phyloP scores from a whole-genome alignment of 2,888 invertebrate genomes.

The Troilus luridus region DNA sequence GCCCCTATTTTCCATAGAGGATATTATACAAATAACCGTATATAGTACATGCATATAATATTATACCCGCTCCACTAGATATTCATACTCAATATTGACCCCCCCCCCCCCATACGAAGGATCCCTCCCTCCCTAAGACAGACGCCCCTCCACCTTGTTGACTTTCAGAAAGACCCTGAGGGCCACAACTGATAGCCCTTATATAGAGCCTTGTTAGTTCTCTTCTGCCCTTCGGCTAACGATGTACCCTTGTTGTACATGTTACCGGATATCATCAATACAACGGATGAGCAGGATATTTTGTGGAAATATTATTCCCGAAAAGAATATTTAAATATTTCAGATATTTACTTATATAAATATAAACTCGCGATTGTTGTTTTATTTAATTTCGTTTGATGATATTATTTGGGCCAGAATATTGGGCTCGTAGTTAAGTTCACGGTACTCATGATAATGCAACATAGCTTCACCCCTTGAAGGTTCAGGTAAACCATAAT shows the following conservation, averaged over 20 bases:
- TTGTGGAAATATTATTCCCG: too few species aligned
- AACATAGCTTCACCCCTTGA: too few species aligned
- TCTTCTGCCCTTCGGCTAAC: neutral
- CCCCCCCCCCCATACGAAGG: neutral
- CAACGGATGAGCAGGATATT: neutral
- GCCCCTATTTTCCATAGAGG: neutral
- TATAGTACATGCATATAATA: neutral
- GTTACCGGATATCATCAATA: neutral
- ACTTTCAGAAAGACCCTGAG: neutral
- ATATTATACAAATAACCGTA: neutral
- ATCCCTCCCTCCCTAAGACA: neutral
- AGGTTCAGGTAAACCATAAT: too few species aligned
- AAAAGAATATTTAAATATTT: too few species aligned
- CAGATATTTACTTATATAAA: too few species aligned
- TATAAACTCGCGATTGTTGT: too few species aligned
- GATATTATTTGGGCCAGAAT: too few species aligned
- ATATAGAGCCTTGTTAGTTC: neutral
- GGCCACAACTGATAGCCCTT: constrained; percentile 23
- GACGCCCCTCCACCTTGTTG: neutral
- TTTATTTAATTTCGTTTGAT: too few species aligned
- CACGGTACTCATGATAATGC: too few species aligned
- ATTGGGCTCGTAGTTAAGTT: too few species aligned
- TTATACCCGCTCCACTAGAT: neutral
- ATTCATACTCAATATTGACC: neutral
- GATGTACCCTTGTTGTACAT: neutral